Conservation (phyloP, 2,113 vertebrate genomes). For the Bubo scandiacus region DNA sequence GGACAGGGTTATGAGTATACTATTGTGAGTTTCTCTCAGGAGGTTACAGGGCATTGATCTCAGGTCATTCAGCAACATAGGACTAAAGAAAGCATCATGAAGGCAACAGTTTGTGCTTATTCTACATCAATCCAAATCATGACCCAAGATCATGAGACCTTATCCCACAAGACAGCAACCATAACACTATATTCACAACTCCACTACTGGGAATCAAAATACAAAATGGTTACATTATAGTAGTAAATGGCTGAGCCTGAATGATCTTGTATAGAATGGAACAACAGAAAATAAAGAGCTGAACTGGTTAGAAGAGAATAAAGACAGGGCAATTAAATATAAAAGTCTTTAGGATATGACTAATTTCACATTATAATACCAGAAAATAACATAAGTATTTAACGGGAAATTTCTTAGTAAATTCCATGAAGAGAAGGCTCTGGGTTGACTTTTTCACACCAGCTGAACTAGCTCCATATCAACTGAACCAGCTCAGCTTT, state of each 20-base stretch:
- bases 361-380: not conserved
- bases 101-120: not conserved
- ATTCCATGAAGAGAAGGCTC: not conserved
- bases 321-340: not conserved
- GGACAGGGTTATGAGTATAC: not conserved
- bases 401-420: not conserved
- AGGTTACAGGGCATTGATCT: not conserved
- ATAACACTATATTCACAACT: not conserved
- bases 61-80: not conserved
- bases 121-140: not conserved
- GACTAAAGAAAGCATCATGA: not conserved
- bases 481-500: not conserved
- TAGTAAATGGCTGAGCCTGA: not conserved
- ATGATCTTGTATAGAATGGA: not conserved
- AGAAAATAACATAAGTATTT: not conserved
- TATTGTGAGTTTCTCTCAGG: not conserved
- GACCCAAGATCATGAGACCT: not conserved
- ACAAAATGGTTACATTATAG: not conserved
- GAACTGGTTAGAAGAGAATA: not conserved
- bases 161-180: not conserved
- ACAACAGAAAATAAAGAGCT: not conserved
- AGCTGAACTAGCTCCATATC: not conserved
- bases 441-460: accelerated
- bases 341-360: not conserved
- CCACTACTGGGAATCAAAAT: not conserved